A percentile compares a stretch with the other conserved stretches of the same genome.
These are phyloP conservation scores for Metopia argyrocephala DNA, from an alignment of 2,888 invertebrate genomes.

Conservation along the genomic window DNA sequence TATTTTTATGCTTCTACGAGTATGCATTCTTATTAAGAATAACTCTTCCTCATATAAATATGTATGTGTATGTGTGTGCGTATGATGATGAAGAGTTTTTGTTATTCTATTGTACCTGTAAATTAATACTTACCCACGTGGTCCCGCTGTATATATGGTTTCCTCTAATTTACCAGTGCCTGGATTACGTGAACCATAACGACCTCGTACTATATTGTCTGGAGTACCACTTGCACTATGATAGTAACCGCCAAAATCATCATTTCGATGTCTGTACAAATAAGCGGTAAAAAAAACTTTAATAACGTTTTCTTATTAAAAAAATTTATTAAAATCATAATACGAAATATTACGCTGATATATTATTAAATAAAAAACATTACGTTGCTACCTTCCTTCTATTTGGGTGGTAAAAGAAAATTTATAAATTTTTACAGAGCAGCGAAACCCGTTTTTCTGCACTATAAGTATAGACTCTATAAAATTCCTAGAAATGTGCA, in stretches of 20 bases:
- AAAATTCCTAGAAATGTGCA: no score
- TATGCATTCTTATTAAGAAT: neutral
- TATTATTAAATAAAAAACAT: no score
- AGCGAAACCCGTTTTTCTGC: no score
- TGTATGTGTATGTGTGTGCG: neutral
- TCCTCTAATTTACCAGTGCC: constrained; percentile 84
- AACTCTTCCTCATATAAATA: constrained; percentile 10
- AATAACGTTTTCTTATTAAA: neutral
- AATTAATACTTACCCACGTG: constrained; percentile 82
- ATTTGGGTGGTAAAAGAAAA: no score
- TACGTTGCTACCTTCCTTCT: no score
- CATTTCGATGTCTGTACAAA: constrained; percentile 79
- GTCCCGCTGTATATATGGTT: constrained; percentile 87
- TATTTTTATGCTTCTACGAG: constrained; percentile 3
- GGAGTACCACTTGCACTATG: constrained; percentile 83
- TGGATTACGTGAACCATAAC: constrained; percentile 87
- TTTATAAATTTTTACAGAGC: no score
- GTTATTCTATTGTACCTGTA: constrained; percentile 34
- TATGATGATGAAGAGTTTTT: neutral
- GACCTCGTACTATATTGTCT: constrained; percentile 84
- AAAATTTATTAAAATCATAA: no score
- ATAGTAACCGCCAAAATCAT: constrained; percentile 85
- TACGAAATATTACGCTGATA: no score
- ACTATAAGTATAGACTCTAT: no score
- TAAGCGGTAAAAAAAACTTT: neutral